These are phyloP conservation scores for Vandiemenella viatica DNA, from an alignment of 2,888 invertebrate genomes.

Conservation along the genomic window DNA sequence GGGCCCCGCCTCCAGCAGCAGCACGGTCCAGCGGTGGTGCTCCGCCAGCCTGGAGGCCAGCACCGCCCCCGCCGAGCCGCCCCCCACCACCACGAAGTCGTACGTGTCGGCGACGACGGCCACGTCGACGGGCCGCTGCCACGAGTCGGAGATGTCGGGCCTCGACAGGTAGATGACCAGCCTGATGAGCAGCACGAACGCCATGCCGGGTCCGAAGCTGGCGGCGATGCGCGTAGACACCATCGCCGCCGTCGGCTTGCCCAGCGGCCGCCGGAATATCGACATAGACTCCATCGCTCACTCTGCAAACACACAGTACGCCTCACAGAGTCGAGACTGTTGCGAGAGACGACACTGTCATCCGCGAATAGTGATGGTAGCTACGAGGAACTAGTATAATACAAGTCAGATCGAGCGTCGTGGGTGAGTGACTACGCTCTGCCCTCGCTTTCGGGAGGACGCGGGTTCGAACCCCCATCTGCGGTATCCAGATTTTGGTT, in stretches of 20 bases:
- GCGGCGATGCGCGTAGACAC: slow-evolving; percentile 49
- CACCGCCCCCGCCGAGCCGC: slow-evolving; percentile 49
- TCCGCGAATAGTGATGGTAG: no score
- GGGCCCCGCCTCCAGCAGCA: slow-evolving; percentile 66
- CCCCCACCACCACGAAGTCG: slow-evolving; percentile 69
- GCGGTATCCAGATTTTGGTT: no score
- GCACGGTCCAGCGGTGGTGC: slow-evolving; percentile 50
- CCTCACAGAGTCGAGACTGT: no score
- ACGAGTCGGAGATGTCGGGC: slow-evolving; percentile 54
- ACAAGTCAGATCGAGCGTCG: no score
- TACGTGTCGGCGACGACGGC: slow-evolving; percentile 41
- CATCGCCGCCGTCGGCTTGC: slow-evolving; percentile 39
- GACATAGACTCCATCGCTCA: no score
- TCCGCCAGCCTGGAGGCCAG: slow-evolving; percentile 62
- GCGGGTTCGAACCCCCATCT: no score
- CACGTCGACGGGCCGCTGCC: slow-evolving; percentile 31
- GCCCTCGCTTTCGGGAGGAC: no score
- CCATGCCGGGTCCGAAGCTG: slow-evolving; percentile 47
- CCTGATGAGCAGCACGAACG: slow-evolving; percentile 46
- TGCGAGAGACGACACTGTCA: no score
- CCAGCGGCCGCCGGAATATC: no score
- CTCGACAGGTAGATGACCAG: slow-evolving; percentile 46
- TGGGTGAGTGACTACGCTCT: no score
- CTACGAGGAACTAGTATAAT: no score
- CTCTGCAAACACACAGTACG: no score